phyloP scores from a whole-genome alignment of 2,797 vertebrate genomes.

The Phoxinus dragarum region DNA sequence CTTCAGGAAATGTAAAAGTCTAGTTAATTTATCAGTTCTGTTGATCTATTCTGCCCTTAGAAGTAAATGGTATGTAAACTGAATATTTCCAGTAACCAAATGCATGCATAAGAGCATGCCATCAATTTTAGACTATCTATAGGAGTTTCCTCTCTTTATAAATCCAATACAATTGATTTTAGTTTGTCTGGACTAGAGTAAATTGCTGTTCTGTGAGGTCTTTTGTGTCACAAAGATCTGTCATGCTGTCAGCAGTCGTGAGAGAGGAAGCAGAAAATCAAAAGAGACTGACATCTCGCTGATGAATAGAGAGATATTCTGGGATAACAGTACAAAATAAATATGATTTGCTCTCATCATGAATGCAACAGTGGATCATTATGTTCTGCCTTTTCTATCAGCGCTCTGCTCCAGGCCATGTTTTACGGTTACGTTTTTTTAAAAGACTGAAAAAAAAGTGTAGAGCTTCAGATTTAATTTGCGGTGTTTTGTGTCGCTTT shows the following conservation, averaged over 20 bases:
- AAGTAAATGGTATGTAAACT: not conserved
- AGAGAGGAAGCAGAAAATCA: conserved; percentile 28
- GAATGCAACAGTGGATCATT: conserved; percentile 8
- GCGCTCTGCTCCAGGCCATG: not conserved
- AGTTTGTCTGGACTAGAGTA: conserved; percentile 18
- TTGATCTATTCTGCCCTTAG: not conserved
- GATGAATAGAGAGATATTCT: conserved; percentile 37
- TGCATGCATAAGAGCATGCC: conserved; percentile 44
- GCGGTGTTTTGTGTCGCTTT: not conserved
- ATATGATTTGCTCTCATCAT: conserved; percentile 11
- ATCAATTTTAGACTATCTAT: conserved; percentile 38
- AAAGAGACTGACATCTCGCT: conserved; percentile 35
- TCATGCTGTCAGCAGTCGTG: conserved; percentile 32
- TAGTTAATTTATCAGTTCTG: not conserved
- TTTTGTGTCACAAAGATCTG: conserved; percentile 28
- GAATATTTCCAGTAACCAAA: not conserved
- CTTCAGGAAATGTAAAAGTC: not conserved
- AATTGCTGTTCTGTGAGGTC: conserved; percentile 39
- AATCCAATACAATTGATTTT: conserved; percentile 35
- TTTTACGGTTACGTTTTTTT: not conserved
- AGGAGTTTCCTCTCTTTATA: conserved; percentile 9
- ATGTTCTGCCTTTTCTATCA: conserved; percentile 1
- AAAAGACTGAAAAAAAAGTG: not conserved
- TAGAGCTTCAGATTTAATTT: conserved; percentile 1
- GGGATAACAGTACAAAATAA: conserved; percentile 16